Conservation (phyloP, 2,113 vertebrate genomes). For the Micronycteris hirsuta region DNA sequence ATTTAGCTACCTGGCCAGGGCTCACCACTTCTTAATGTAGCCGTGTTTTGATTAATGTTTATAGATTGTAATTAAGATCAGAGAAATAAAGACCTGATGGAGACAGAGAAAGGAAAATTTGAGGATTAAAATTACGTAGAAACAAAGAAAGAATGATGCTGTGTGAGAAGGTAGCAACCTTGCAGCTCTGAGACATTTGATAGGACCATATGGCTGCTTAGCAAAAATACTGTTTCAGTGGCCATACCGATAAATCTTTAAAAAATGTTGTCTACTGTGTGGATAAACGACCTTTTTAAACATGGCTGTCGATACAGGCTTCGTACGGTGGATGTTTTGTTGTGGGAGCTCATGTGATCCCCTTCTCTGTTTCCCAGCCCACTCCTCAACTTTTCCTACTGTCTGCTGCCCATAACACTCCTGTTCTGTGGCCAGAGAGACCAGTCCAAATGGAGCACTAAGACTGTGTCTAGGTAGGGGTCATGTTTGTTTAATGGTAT, state of each 20-base stretch:
- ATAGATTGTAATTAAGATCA: not conserved
- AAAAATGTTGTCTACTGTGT: not conserved
- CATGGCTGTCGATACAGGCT: not conserved
- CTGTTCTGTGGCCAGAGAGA: not conserved
- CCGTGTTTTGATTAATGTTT: not conserved
- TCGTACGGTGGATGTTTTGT: not conserved
- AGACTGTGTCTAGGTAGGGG: not conserved
- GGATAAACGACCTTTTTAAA: not conserved
- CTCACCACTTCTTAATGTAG: not conserved
- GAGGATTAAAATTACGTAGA: not conserved
- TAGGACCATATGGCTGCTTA: not conserved
- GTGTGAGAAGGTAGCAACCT: too few relatives aligned
- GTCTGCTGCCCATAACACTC: not conserved
- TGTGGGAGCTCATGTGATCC: not conserved
- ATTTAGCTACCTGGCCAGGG: too few relatives aligned
- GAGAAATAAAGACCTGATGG: not conserved
- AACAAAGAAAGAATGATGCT: not conserved
- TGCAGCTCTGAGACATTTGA: too few relatives aligned
- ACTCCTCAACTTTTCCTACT: not conserved
- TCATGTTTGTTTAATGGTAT: not conserved
- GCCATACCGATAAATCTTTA: not conserved
- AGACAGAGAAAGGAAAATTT: not conserved
- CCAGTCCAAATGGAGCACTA: not conserved
- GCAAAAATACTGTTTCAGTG: not conserved
- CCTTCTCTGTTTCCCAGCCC: not conserved